Conservation (phyloP, 2,113 vertebrate species). For the Rhynchomys soricoides region DNA sequence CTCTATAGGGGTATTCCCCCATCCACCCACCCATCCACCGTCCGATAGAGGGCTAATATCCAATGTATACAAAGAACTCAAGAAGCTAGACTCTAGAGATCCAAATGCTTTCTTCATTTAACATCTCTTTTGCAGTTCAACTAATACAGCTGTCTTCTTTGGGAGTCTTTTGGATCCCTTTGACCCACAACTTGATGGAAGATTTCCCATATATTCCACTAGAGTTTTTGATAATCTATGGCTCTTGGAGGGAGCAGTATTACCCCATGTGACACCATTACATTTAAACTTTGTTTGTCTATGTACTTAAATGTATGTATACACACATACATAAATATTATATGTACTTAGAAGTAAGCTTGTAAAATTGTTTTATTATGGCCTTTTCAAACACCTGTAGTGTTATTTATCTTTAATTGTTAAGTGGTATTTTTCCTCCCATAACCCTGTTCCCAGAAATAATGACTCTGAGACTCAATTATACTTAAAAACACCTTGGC, state of each 20-base stretch:
- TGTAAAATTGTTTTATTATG: neutral
- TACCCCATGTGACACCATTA: neutral
- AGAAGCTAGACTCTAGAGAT: no score
- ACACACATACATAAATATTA: neutral
- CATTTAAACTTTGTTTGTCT: neutral
- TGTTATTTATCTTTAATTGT: neutral
- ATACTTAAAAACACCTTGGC: no score
- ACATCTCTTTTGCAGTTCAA: neutral
- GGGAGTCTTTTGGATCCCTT: neutral
- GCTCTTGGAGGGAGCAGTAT: neutral
- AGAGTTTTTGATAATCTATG: neutral
- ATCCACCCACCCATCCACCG: no score
- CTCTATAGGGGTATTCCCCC: no score
- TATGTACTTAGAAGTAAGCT: neutral
- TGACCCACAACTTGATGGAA: neutral
- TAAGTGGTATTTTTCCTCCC: no score
- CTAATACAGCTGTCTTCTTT: neutral
- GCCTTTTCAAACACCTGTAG: neutral
- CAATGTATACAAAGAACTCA: no score
- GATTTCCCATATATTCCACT: neutral
- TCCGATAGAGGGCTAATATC: no score
- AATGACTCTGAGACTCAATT: no score
- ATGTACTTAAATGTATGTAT: neutral
- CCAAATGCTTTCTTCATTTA: neutral
- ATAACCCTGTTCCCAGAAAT: no score